A percentile compares a stretch with the other conserved stretches of the same genome.
These are phyloP conservation scores for Zoroaster sp. DNA, from an alignment of 53 echinoderm and acorn worm genomes.

Conservation along the genomic window DNA sequence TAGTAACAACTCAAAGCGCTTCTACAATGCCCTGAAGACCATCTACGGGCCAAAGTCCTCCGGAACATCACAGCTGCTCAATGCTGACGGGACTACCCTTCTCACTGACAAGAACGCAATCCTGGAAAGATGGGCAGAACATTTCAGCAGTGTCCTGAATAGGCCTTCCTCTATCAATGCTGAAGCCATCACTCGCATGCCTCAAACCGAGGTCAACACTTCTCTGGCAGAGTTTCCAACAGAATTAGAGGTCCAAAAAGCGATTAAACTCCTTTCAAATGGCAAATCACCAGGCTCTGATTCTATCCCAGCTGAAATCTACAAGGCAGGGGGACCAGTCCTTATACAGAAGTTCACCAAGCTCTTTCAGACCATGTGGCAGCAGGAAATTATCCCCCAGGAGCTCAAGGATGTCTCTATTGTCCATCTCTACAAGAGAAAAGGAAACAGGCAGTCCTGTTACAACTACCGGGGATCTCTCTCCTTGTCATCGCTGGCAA, in stretches of 20 bases:
- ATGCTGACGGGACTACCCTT: background rate
- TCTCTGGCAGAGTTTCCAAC: too few relatives aligned
- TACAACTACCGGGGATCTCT: constrained; percentile 23
- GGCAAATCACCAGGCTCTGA: too few relatives aligned
- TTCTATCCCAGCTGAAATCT: too few relatives aligned
- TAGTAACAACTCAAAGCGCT: background rate
- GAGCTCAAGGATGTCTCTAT: too few relatives aligned
- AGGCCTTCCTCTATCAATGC: background rate
- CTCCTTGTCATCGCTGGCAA: constrained; percentile 25
- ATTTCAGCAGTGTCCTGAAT: constrained; percentile 31
- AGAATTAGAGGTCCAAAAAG: too few relatives aligned
- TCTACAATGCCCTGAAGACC: background rate
- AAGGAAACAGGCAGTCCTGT: background rate
- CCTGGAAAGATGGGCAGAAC: constrained; percentile 39
- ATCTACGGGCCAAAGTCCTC: constrained; percentile 37
- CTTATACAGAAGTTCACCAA: too few relatives aligned
- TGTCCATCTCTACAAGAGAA: constrained; percentile 20
- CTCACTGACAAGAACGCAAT: constrained; percentile 16
- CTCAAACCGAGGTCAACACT: too few relatives aligned
- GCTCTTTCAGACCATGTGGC: too few relatives aligned
- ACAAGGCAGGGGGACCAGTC: too few relatives aligned
- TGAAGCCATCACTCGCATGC: too few relatives aligned
- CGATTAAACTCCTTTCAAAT: too few relatives aligned
- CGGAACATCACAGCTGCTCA: background rate
- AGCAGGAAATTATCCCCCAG: too few relatives aligned